phyloP scores from a whole-genome alignment of 2,113 vertebrate genomes.

The Cygnus buccinator region DNA sequence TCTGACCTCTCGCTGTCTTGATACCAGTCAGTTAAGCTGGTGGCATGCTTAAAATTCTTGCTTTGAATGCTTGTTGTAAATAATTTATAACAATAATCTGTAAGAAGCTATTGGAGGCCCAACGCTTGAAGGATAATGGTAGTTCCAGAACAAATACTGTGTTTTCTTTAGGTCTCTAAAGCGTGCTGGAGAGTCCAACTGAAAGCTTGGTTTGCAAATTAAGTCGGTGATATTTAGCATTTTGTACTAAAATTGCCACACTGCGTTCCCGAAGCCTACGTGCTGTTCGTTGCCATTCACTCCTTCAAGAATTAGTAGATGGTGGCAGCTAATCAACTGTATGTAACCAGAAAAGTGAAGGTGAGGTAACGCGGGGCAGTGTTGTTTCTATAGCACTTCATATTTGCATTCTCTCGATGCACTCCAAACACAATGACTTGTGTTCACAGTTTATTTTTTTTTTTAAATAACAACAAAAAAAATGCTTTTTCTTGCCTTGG shows the following conservation, averaged over 20 bases:
- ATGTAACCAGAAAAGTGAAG: neutral
- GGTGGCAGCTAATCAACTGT: neutral
- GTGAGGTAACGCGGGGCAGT: neutral
- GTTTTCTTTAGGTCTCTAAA: neutral
- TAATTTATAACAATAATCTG: neutral
- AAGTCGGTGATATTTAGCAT: neutral
- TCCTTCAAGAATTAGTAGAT: neutral
- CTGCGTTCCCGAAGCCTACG: constrained; percentile 27
- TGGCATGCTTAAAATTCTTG: neutral
- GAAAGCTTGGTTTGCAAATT: neutral
- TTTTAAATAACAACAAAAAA: neutral
- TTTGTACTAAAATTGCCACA: neutral
- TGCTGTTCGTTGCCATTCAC: neutral
- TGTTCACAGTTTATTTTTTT: neutral
- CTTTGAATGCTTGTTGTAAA: neutral
- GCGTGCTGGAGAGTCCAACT: neutral
- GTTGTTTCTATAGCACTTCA: neutral
- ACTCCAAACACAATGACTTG: neutral
- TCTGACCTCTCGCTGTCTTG: neutral
- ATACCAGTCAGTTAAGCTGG: neutral
- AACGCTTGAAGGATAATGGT: neutral
- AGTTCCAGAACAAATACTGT: neutral
- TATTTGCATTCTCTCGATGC: neutral
- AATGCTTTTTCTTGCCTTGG: neutral
- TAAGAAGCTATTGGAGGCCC: neutral